These are phyloP conservation scores for Zygothrica quintamaculata DNA, from an alignment of 2,888 invertebrate genomes.

Conservation along the genomic window DNA sequence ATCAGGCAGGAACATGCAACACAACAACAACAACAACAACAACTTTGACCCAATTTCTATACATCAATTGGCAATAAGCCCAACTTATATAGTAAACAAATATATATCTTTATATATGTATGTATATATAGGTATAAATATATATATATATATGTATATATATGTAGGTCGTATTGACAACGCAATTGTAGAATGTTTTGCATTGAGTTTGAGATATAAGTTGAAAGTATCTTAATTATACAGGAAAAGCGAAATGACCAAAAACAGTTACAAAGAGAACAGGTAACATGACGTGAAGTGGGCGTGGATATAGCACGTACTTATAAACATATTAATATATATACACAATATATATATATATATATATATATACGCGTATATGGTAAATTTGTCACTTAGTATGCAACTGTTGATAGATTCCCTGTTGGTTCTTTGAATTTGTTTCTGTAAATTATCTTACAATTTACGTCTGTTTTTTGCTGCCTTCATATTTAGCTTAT, in stretches of 20 bases:
- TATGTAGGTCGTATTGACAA: slow-evolving; percentile 48
- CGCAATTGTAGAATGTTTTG: slow-evolving; percentile 51
- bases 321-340: no score
- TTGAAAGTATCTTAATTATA: slow-evolving; percentile 35
- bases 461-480: slow-evolving; percentile 35
- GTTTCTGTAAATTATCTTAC: slow-evolving; percentile 61
- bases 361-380: background rate
- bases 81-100: no score
- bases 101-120: slow-evolving; percentile 2
- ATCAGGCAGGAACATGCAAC: no score
- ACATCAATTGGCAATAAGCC: slow-evolving; percentile 41
- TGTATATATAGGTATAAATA: slow-evolving; percentile 45
- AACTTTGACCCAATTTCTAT: slow-evolving; percentile 47
- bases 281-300: background rate
- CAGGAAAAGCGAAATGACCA: slow-evolving; percentile 6
- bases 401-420: slow-evolving; percentile 24
- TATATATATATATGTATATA: slow-evolving; percentile 7
- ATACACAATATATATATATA: slow-evolving; percentile 1
- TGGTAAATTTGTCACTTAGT: slow-evolving; percentile 5
- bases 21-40: no score
- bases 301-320: no score
- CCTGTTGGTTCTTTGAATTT: slow-evolving; percentile 54
- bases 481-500: slow-evolving; percentile 19
- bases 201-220: slow-evolving; percentile 35
- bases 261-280: slow-evolving; percentile 24